Percentiles rank a stretch among this genome's conserved stretches.
Evolutionary conservation across 2,113 vertebrate genomes (phyloP).

Genomic region (Cairina moschata): DNA sequence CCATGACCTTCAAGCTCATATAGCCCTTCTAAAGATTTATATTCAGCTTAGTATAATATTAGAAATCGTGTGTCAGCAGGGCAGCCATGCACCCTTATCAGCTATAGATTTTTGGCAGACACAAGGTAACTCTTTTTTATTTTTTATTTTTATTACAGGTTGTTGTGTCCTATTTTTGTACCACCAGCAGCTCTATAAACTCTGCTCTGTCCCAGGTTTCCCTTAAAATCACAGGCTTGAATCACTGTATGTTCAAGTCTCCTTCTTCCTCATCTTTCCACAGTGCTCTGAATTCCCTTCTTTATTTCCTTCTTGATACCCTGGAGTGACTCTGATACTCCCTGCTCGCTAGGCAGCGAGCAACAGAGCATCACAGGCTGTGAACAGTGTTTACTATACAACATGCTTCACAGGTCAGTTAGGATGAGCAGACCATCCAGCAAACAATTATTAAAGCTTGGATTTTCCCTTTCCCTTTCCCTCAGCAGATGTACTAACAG

Average conservation of each 20-base stretch:
- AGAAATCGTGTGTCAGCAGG: not conserved
- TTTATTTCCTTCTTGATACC: not conserved
- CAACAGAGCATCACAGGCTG: not conserved
- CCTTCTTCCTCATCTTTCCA: not conserved
- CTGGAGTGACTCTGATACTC: fast-evolving
- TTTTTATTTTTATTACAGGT: not conserved
- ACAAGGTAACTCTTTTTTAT: not conserved
- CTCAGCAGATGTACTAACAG: not conserved
- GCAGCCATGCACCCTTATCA: not conserved
- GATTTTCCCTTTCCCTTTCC: not conserved
- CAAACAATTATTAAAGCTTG: not conserved
- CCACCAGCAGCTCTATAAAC: not conserved
- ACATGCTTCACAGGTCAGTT: fast-evolving
- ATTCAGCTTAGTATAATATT: not conserved
- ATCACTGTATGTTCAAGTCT: not conserved
- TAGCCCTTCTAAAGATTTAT: not conserved
- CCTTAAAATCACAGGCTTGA: not conserved
- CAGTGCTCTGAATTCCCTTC: not conserved
- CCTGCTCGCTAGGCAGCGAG: not conserved
- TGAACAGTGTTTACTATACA: not conserved
- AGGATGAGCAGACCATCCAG: not conserved
- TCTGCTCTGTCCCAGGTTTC: not conserved
- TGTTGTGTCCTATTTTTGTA: not conserved
- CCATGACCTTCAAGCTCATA: not conserved
- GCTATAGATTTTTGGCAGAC: not conserved